Percentiles rank a stretch among this genome's conserved stretches.
Evolutionary conservation across 2,888 invertebrate species (phyloP).

Genomic region (Imbricaverruca yamaguchii): DNA sequence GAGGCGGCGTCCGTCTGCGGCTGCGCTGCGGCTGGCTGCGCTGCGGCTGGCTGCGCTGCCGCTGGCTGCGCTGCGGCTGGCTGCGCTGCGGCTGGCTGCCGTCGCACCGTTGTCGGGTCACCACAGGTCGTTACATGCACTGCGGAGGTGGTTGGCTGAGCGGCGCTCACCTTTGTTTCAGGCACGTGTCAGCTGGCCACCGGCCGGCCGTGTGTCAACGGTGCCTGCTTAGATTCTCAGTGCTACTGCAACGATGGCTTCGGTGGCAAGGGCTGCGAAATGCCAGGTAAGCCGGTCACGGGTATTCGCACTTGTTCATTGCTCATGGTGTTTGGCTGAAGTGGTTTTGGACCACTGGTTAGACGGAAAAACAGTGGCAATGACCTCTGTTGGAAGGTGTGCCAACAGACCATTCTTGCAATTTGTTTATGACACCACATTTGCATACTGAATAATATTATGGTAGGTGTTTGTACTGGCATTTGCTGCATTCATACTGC

Average conservation of each 20-base stretch:
- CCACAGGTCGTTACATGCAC: not conserved
- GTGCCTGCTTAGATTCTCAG: slow-evolving; percentile 84
- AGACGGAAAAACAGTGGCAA: too few species aligned
- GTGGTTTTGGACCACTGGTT: too few species aligned
- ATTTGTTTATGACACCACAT: too few species aligned
- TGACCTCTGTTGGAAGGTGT: too few species aligned
- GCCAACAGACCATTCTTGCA: too few species aligned
- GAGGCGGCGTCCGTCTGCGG: not conserved
- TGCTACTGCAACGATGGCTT: slow-evolving; percentile 94
- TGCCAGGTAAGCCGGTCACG: slow-evolving; percentile 58
- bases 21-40: not conserved
- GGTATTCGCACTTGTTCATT: too few species aligned
- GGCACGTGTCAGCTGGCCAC: slow-evolving; percentile 71
- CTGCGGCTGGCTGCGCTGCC: not conserved
- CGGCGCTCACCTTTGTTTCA: slow-evolving; percentile 23
- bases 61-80: too few species aligned
- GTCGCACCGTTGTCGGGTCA: not conserved
- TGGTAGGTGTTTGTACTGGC: too few species aligned
- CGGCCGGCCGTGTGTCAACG: slow-evolving; percentile 82
- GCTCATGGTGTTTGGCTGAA: too few species aligned
- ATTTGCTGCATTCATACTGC: too few species aligned
- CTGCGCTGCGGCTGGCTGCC: not conserved
- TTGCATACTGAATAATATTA: too few species aligned
- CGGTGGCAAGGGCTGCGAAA: slow-evolving; percentile 89
- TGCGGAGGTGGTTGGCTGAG: not conserved